Conservation (phyloP, 2,888 invertebrate species). For the Iselma pallidipennis region DNA sequence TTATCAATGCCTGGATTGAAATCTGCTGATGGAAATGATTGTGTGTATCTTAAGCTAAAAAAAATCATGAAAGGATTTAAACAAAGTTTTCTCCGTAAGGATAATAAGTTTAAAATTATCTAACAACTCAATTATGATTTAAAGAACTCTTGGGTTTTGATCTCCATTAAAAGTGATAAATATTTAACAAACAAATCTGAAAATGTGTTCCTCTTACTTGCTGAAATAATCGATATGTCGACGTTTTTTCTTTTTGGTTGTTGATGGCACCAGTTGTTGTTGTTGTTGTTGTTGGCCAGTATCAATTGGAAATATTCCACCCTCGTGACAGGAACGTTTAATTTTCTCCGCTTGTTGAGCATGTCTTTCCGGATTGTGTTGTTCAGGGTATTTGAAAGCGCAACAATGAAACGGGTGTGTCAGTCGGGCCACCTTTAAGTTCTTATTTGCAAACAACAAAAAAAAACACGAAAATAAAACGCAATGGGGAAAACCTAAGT, state of each 20-base stretch:
- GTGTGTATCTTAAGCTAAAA: neutral
- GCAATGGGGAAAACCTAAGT: neutral
- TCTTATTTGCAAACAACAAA: conserved; percentile 57
- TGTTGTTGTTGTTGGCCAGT: conserved; percentile 30
- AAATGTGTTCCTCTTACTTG: neutral
- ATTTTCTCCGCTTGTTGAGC: conserved; percentile 64
- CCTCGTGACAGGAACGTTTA: conserved; percentile 40
- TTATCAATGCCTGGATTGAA: conserved; percentile 2
- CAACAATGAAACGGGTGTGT: conserved; percentile 92
- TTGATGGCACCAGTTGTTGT: neutral
- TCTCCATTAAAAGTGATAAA: too few species aligned
- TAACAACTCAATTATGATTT: too few species aligned
- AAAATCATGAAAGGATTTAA: too few species aligned
- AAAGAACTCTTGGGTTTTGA: too few species aligned
- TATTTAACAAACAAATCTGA: too few species aligned
- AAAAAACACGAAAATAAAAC: neutral
- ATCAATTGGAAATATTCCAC: conserved; percentile 22
- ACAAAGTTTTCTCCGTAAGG: too few species aligned
- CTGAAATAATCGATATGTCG: neutral
- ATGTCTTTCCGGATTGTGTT: conserved; percentile 74
- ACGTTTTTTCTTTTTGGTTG: conserved; percentile 9
- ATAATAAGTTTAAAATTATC: too few species aligned
- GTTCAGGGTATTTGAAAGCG: conserved; percentile 81
- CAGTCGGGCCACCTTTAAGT: conserved; percentile 69
- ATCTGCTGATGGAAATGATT: neutral